Conservation (phyloP, 2,888 invertebrate species). For the Orthonychiurus folsomi region DNA sequence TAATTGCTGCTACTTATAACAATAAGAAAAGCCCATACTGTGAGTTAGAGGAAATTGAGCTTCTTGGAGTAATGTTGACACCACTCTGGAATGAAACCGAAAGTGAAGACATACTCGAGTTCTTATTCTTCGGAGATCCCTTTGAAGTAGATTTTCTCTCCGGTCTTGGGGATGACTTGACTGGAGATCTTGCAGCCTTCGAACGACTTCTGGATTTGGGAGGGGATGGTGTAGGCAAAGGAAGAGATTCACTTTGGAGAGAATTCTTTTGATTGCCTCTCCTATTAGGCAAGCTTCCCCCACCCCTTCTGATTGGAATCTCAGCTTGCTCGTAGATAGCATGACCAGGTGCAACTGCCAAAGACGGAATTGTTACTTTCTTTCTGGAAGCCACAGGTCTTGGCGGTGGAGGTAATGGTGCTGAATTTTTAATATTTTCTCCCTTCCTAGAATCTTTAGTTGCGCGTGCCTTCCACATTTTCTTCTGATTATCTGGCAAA, state of each 20-base stretch:
- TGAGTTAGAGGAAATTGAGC: background rate
- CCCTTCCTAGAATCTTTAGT: conserved; percentile 41
- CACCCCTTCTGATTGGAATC: background rate
- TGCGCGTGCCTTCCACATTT: conserved; percentile 45
- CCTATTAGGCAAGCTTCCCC: background rate
- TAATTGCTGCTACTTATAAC: too few species aligned
- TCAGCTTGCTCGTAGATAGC: background rate
- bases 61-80: background rate
- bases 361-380: background rate
- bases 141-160: background rate
- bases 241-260: background rate
- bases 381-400: background rate
- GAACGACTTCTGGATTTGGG: background rate
- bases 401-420: background rate
- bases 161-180: background rate
- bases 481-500: conserved; percentile 51
- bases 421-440: conserved; percentile 38
- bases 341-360: background rate
- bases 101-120: conserved; percentile 8
- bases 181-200: background rate
- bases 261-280: too few species aligned
- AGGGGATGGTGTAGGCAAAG: background rate
- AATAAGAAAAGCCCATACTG: too few species aligned
- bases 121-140: conserved; percentile 1
- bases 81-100: background rate